Evolutionary conservation across 2,797 vertebrate species (phyloP), one percentile per base, ranked within the genome.

Genomic region (Bryconaethiops microstoma): DNA sequence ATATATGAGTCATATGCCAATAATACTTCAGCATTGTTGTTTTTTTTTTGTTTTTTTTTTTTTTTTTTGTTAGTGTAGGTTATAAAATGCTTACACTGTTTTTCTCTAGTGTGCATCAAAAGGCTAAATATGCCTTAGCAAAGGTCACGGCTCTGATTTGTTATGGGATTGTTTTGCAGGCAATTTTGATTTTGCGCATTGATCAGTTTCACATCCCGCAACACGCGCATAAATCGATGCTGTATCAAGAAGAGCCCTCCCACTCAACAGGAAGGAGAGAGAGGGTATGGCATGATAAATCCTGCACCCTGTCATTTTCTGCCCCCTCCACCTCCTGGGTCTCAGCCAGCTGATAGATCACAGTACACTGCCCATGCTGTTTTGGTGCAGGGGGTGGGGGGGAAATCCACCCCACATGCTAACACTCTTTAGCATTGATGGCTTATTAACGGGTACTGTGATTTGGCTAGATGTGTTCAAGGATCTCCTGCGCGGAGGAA

Each of bases 391-490:
- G 78, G 79, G 42, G 70, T n/a, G 50, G 82, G 7, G 0, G 3
- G 2, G 92, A 94, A 87, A 93, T 91, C 91, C 80, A 86, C 84
- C 89, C 94, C 91, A 96, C 95, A 93, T 94, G 95, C 85, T 83
- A 85, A 95, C 95, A 94, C 95, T 94, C 91, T 93, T 95, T 95
- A 96, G 95, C 92, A 91, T 94, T 95, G 95, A 94, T 93, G 88
- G 93, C 95, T 96, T 96, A 97, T 97, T 96, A 96, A 94, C 87
- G 91, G 92, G 91, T 94, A 95, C 95, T 96, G 94, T 90, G 89
- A 97, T 97, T 97, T 95, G 93, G 94, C 94, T 93, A 91, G 95
- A 96, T 96, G 95, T 96, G 95, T 96, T 98, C 96, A 97, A 98
- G 96, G 96, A 97, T 97, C 95, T 96, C 96, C 94, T 95, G 42